Conservation (phyloP, 2,113 vertebrate species). For the Nannospalax galili region DNA sequence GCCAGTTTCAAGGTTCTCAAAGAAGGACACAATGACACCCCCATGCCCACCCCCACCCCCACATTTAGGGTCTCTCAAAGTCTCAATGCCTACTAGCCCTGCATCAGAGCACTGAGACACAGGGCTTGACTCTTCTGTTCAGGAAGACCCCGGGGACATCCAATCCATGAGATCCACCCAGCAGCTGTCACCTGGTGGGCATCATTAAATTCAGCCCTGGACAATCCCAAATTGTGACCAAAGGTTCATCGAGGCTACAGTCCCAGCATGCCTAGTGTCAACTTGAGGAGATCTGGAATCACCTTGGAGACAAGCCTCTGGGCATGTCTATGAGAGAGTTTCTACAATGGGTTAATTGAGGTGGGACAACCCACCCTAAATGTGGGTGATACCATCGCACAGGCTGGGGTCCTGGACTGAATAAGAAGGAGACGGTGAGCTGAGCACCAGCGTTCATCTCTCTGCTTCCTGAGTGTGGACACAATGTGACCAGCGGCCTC, state of each 20-base stretch:
- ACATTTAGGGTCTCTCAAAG: background rate
- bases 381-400: background rate
- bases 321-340: background rate
- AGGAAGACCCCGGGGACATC: background rate
- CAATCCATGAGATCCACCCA: background rate
- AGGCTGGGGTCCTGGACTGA: background rate
- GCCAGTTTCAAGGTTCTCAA: background rate
- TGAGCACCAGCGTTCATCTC: background rate
- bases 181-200: background rate
- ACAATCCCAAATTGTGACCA: background rate
- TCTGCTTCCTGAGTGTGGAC: background rate
- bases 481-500: background rate
- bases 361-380: background rate
- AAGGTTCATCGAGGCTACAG: background rate
- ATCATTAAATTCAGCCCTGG: background rate
- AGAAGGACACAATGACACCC: accelerated
- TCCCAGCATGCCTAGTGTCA: background rate
- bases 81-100: too few species aligned
- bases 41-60: too few species aligned
- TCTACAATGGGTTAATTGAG: background rate
- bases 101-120: accelerated
- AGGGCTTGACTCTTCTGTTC: accelerated
- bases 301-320: background rate
- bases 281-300: background rate
- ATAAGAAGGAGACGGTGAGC: background rate